phyloP scores from a whole-genome alignment of 2,888 invertebrate genomes.

The Unio pictorum region DNA sequence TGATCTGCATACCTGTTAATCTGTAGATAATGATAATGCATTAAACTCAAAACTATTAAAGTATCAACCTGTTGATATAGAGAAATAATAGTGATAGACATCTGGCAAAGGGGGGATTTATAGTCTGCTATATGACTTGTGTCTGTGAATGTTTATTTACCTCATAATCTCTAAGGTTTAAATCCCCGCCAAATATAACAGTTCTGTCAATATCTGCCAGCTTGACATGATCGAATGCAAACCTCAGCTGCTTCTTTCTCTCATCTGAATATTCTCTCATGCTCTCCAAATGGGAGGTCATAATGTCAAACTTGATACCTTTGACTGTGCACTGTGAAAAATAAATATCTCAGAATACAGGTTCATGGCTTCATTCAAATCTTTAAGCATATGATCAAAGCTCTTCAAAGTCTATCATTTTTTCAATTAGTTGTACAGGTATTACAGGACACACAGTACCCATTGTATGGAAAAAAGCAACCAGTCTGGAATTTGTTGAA shows the following conservation, averaged over 20 bases:
- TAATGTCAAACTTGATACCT: conserved; percentile 69
- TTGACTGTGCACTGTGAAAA: conserved; percentile 59
- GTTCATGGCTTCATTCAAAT: neutral
- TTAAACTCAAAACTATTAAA: no score
- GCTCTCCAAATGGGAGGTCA: conserved; percentile 78
- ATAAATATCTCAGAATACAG: neutral
- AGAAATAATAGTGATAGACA: no score
- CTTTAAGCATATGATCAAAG: neutral
- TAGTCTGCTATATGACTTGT: no score
- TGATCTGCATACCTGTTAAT: no score
- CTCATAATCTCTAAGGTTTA: conserved; percentile 77
- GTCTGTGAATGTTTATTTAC: conserved; percentile 56
- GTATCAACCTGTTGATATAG: no score
- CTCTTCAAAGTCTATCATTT: no score
- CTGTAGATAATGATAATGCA: no score
- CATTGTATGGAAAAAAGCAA: no score
- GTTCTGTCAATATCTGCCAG: conserved; percentile 44
- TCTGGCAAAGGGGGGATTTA: no score
- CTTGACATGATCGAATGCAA: conserved; percentile 66
- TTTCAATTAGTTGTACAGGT: no score
- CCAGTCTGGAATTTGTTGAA: no score
- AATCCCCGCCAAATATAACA: conserved; percentile 77
- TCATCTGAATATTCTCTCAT: conserved; percentile 72
- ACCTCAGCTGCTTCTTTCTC: conserved; percentile 72
- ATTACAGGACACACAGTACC: no score